Conservation (phyloP, 2,888 invertebrate species). For the Smittia sp. region DNA sequence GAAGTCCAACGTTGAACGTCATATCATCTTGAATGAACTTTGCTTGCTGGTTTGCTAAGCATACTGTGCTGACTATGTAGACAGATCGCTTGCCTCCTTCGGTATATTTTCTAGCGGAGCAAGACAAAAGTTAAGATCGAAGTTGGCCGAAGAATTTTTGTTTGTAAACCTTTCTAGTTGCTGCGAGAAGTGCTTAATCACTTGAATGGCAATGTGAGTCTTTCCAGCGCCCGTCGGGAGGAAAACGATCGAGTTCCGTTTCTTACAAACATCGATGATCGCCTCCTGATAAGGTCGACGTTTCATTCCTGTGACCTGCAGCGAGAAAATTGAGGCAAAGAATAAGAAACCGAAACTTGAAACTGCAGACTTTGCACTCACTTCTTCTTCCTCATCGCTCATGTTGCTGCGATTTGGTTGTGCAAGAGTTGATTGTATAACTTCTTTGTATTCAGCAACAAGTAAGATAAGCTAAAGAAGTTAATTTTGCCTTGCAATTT, state of each 20-base stretch:
- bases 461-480: background rate
- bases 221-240: conserved; percentile 93
- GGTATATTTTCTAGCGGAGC: conserved; percentile 20
- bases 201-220: conserved; percentile 80
- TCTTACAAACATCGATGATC: conserved; percentile 50
- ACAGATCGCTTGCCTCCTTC: conserved; percentile 26
- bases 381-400: background rate
- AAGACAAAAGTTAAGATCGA: conserved; percentile 1
- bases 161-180: conserved; percentile 52
- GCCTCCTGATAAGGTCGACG: conserved; percentile 49
- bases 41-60: conserved; percentile 77
- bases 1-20: conserved; percentile 63
- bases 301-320: background rate
- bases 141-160: background rate
- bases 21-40: conserved; percentile 58
- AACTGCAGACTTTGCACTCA: background rate
- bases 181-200: conserved; percentile 54
- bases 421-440: background rate
- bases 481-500: background rate
- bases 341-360: background rate
- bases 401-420: background rate
- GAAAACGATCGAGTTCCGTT: conserved; percentile 84
- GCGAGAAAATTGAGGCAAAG: background rate
- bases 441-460: background rate
- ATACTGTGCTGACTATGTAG: conserved; percentile 54